Conservation (phyloP, 2,113 vertebrate species). For the Pionites leucogaster region DNA sequence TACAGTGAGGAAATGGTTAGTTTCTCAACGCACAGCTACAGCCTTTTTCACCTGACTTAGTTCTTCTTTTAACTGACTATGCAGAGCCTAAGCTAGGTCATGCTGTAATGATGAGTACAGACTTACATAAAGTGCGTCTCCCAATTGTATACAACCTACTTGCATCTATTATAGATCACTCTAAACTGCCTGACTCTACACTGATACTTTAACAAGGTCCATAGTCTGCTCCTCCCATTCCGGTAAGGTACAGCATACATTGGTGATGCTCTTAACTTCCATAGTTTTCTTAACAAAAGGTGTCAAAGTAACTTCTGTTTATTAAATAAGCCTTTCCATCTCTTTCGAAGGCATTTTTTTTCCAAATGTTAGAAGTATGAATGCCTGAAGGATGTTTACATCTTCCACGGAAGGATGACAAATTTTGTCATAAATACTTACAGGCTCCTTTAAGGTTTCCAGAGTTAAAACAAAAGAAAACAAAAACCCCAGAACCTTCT, state of each 20-base stretch:
- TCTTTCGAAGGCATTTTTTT: background rate
- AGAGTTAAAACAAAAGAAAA: background rate
- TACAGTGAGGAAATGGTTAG: background rate
- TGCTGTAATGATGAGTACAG: background rate
- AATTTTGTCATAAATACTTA: background rate
- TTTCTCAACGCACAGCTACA: background rate
- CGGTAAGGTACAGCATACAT: accelerated
- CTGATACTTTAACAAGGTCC: background rate
- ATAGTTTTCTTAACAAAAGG: background rate
- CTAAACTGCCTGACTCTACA: background rate
- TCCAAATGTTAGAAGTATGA: background rate
- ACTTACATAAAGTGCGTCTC: background rate
- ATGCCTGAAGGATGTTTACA: background rate
- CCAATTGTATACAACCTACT: background rate
- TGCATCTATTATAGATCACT: background rate
- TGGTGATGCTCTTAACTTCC: background rate
- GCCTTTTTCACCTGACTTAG: background rate
- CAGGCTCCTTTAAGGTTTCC: background rate
- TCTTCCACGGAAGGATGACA: background rate
- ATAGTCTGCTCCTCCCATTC: background rate
- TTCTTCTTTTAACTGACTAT: background rate
- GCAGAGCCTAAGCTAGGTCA: background rate
- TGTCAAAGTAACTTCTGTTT: background rate
- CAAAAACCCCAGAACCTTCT: background rate
- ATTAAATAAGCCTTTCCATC: background rate